A percentile compares a stretch with the other conserved stretches of the same genome.
These are phyloP conservation scores for Mesitornis unicolor DNA, from an alignment of 2,113 vertebrate species.

Conservation along the genomic window DNA sequence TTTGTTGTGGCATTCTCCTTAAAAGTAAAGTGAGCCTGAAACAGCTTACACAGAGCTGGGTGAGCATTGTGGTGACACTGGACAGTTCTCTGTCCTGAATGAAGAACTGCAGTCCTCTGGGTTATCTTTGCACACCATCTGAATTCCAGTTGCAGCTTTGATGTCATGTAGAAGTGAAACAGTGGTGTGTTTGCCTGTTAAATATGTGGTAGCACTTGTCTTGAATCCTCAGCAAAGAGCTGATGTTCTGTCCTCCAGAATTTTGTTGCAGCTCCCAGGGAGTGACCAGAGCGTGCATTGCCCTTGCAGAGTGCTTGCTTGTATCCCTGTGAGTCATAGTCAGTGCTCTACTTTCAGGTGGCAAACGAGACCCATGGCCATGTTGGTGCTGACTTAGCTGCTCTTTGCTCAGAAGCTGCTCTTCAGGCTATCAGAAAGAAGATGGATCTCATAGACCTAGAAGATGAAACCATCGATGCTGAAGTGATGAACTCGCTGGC, in stretches of 20 bases:
- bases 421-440: conserved; percentile 98
- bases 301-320: background rate
- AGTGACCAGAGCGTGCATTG: background rate
- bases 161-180: background rate
- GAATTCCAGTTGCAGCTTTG: background rate
- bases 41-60: background rate
- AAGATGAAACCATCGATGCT: conserved; percentile 97
- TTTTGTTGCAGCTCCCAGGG: background rate
- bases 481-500: conserved; percentile 98
- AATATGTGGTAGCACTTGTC: background rate
- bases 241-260: background rate
- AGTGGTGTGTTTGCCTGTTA: background rate
- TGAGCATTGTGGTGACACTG: background rate
- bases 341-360: conserved; percentile 76
- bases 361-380: conserved; percentile 98
- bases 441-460: conserved; percentile 98
- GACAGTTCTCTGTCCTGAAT: background rate
- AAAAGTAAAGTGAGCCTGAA: background rate
- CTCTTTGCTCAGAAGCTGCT: conserved; percentile 96
- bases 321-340: background rate
- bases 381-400: conserved; percentile 96
- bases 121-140: background rate
- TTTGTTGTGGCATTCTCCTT: background rate
- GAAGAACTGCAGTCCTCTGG: background rate
- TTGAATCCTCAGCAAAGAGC: background rate